Evolutionary conservation across 2,113 vertebrate species (phyloP).

Genomic region (Silurus glanis): DNA sequence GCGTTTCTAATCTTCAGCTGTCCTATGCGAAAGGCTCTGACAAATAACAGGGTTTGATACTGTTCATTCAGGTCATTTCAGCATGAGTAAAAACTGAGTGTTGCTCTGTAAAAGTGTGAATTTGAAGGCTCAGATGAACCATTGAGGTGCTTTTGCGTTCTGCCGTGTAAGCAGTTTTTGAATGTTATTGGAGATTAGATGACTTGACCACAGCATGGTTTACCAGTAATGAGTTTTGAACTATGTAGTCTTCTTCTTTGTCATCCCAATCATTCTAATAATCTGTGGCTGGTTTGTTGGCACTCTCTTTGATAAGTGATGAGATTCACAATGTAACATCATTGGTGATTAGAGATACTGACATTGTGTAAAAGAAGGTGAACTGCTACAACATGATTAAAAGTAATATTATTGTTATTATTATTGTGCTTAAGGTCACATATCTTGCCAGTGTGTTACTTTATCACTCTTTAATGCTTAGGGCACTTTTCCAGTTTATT

Average conservation of each 20-base stretch:
- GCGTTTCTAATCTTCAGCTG: slow-evolving; percentile 29
- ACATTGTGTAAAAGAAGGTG: slow-evolving; percentile 4
- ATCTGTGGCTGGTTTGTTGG: slow-evolving; percentile 27
- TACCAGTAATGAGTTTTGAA: slow-evolving; percentile 37
- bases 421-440: slow-evolving; percentile 41
- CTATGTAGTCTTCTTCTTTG: slow-evolving; percentile 32
- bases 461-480: slow-evolving; percentile 41
- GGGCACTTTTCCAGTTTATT: slow-evolving; percentile 47
- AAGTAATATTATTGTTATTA: slow-evolving; percentile 6
- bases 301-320: slow-evolving; percentile 35
- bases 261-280: slow-evolving; percentile 40
- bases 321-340: slow-evolving; percentile 32
- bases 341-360: slow-evolving; percentile 11
- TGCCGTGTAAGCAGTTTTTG: slow-evolving; percentile 42
- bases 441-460: slow-evolving; percentile 31
- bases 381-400: slow-evolving; percentile 22
- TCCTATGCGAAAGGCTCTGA: slow-evolving; percentile 30
- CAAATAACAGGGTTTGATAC: slow-evolving; percentile 34
- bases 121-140: slow-evolving; percentile 33
- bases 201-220: slow-evolving; percentile 38
- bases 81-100: slow-evolving; percentile 39
- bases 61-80: slow-evolving; percentile 30
- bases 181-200: slow-evolving; percentile 33
- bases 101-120: slow-evolving; percentile 37
- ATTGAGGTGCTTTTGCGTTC: slow-evolving; percentile 22